Conservation (phyloP, 2,113 vertebrate genomes). For the Cardinalis cardinalis region DNA sequence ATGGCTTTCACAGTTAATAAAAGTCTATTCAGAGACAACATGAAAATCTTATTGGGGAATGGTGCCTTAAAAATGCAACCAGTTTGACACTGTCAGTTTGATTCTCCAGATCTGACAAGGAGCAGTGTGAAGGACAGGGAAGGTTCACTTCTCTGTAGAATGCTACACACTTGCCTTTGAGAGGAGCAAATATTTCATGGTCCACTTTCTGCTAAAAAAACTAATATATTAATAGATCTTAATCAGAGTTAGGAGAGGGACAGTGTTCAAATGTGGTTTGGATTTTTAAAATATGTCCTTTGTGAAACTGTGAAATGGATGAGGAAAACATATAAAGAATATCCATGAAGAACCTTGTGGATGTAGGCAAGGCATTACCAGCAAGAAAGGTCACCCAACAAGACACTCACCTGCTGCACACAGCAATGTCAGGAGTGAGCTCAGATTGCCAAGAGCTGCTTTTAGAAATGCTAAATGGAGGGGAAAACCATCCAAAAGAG, state of each 20-base stretch:
- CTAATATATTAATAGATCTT: background rate
- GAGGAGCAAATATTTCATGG: background rate
- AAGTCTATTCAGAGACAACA: constrained; percentile 8
- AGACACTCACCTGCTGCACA: background rate
- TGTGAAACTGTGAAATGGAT: background rate
- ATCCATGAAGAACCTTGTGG: background rate
- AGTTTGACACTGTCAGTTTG: background rate
- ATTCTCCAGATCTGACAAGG: background rate
- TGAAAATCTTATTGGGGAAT: background rate
- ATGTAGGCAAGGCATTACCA: background rate
- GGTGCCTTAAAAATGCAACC: background rate
- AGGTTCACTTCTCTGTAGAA: background rate
- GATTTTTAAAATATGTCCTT: background rate
- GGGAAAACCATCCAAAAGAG: background rate
- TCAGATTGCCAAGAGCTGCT: background rate
- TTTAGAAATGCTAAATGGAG: background rate
- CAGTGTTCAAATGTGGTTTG: background rate
- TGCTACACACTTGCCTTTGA: background rate
- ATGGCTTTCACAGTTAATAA: constrained; percentile 3
- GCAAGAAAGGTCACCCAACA: background rate
- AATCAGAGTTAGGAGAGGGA: background rate
- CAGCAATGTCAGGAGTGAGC: background rate
- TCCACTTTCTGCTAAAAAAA: background rate
- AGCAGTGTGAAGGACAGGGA: background rate
- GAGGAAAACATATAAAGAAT: background rate